These are phyloP conservation scores for Elmis aenea DNA, from an alignment of 2,888 invertebrate genomes.

Conservation along the genomic window DNA sequence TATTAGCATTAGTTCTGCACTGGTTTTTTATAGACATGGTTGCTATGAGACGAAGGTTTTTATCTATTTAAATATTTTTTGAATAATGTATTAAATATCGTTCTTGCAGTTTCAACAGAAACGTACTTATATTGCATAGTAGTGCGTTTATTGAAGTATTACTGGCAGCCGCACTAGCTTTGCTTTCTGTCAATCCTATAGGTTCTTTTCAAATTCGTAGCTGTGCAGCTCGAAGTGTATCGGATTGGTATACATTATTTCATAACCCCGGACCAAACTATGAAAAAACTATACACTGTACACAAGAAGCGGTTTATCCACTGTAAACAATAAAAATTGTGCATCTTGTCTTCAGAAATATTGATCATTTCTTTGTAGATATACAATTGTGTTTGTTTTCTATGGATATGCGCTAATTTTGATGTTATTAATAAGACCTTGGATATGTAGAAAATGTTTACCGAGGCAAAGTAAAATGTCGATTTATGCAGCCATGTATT, in stretches of 20 bases:
- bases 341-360: constrained; percentile 1
- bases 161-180: constrained; percentile 68
- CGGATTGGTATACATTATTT: constrained; percentile 96
- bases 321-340: constrained; percentile 60
- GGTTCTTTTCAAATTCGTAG: constrained; percentile 72
- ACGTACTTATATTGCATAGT: constrained; percentile 70
- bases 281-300: constrained; percentile 82
- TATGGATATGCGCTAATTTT: constrained; percentile 76
- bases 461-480: constrained; percentile 69
- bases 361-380: constrained; percentile 54
- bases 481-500: constrained; percentile 91
- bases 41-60: constrained; percentile 65
- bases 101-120: constrained; percentile 61
- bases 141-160: constrained; percentile 80
- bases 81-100: constrained; percentile 3
- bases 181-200: constrained; percentile 76
- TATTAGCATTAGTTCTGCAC: constrained; percentile 82
- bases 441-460: constrained; percentile 64
- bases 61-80: constrained; percentile 4
- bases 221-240: constrained; percentile 72
- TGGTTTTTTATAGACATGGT: constrained; percentile 89
- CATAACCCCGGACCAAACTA: constrained; percentile 94
- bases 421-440: constrained; percentile 74
- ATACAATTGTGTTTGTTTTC: constrained; percentile 87
- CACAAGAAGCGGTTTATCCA: constrained; percentile 97